Conservation (phyloP, 92 coral and sea anemone species). For the Isaurus tuberculatus region DNA sequence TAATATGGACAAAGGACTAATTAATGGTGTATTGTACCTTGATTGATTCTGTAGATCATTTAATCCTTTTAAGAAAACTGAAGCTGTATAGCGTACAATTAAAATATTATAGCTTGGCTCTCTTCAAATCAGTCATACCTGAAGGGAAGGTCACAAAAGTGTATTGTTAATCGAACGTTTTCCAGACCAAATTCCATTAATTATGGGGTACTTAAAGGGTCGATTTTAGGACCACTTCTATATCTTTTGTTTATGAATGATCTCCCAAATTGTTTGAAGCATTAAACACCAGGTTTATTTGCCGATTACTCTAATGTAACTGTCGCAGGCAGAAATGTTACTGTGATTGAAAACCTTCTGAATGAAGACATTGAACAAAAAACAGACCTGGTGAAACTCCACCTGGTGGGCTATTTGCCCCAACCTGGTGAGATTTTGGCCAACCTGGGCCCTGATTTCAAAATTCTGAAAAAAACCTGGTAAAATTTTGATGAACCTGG, state of each 20-base stretch:
- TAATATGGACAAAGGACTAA: constrained; percentile 52
- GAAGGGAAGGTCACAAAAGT: constrained; percentile 15
- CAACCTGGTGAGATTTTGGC: too few relatives aligned
- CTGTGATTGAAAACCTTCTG: constrained; percentile 3
- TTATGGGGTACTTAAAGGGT: neutral
- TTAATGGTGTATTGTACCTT: constrained; percentile 35
- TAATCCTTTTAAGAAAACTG: neutral
- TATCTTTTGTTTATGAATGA: neutral
- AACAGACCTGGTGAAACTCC: too few relatives aligned
- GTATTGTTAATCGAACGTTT: neutral
- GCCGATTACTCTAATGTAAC: neutral
- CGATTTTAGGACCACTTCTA: neutral
- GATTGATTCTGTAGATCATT: constrained; percentile 35
- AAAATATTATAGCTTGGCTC: neutral
- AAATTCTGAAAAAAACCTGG: too few relatives aligned
- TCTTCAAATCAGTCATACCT: neutral
- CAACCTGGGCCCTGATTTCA: too few relatives aligned
- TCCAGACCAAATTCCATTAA: neutral
- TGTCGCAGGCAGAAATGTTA: constrained; percentile 10
- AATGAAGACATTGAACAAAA: neutral
- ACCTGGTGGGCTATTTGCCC: too few relatives aligned
- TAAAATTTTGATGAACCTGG: too few relatives aligned
- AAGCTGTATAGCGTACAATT: neutral
- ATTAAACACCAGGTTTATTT: constrained; percentile 9
- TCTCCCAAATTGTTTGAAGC: neutral